Base-by-base conservation (phyloP, 2,888 invertebrate species). In the Catocala sponsa region DNA sequence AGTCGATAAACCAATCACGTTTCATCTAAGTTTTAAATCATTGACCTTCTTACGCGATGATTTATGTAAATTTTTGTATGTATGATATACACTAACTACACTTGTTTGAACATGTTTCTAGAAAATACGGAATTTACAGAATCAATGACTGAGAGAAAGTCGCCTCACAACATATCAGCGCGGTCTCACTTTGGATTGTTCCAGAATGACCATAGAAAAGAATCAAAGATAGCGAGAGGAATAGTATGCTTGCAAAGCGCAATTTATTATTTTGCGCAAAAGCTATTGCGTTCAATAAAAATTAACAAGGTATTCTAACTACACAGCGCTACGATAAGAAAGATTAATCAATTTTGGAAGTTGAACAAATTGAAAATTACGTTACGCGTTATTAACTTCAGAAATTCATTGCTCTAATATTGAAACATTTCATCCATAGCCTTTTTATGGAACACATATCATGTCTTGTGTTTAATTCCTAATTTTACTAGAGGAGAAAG, bases 61-160 rank as follows among this genome's bases (percentile, higher is more conserved):
- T 25, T 25, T 25, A 25, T 38, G 35, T 38, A 4, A 38, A 9
- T 7, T 38, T 38, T 7, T 38, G 35, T 38, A 7, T 6, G 35
- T 38, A 38, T 38, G 9, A 38, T 38, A 38, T 7, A 38, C 35
- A 38, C 1, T 9, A 38, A 38, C 35, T 42, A 42, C 5, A 46
- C 58, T 63, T 58, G 25, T 25, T 1, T 25, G 50, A 50, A 63
- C 57, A 35, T 48, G 43, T 47, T 46, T 62, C 59, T 59, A 56
- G 56, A 70, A 76, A 57, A 55, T 46, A 38, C 46, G 50, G 35
- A 51, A 15, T 52, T 59, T 66, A 10, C 38, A 49, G 48, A 55
- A 44, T 62, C 52, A 65, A 60, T 13, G 47, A 61, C 47, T 48
- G 61, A 60, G 70, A 70, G 74, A 76, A 76, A 73, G 65, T 61